Conservation (phyloP, 2,797 vertebrate genomes). For the Fundulus diaphanus region DNA sequence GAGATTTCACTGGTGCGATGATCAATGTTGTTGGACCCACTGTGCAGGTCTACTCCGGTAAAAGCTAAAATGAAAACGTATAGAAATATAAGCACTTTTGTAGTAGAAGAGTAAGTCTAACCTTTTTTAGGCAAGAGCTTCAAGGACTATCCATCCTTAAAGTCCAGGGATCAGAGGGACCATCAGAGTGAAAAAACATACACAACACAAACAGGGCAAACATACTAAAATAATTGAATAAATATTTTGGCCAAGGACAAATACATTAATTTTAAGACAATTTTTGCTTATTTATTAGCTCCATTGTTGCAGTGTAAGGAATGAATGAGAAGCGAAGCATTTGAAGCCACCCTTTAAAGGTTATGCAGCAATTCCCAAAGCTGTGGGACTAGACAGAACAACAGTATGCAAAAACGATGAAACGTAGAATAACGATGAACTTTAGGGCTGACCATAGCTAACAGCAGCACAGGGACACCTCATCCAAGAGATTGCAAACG, state of each 20-base stretch:
- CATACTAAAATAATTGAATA: too few species aligned
- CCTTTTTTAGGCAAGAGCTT: neutral
- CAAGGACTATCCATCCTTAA: neutral
- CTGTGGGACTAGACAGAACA: neutral
- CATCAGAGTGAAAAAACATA: too few species aligned
- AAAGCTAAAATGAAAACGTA: conserved; percentile 31
- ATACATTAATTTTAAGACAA: too few species aligned
- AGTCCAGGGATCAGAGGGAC: too few species aligned
- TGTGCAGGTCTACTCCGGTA: conserved; percentile 53
- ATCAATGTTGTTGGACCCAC: conserved; percentile 68
- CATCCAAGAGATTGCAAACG: too few species aligned
- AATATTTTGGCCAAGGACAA: too few species aligned
- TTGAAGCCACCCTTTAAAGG: neutral
- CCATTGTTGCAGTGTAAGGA: too few species aligned
- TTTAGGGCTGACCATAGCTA: neutral
- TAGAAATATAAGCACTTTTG: neutral
- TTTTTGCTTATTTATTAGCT: too few species aligned
- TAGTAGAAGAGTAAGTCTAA: neutral
- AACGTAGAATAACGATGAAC: neutral
- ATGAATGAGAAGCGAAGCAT: neutral
- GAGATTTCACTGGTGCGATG: conserved; percentile 81
- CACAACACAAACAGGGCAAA: too few species aligned
- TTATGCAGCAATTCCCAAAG: too few species aligned
- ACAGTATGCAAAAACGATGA: neutral
- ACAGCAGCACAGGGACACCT: neutral